Conservation (phyloP, 2,888 invertebrate genomes). For the Polia nebulosa region DNA sequence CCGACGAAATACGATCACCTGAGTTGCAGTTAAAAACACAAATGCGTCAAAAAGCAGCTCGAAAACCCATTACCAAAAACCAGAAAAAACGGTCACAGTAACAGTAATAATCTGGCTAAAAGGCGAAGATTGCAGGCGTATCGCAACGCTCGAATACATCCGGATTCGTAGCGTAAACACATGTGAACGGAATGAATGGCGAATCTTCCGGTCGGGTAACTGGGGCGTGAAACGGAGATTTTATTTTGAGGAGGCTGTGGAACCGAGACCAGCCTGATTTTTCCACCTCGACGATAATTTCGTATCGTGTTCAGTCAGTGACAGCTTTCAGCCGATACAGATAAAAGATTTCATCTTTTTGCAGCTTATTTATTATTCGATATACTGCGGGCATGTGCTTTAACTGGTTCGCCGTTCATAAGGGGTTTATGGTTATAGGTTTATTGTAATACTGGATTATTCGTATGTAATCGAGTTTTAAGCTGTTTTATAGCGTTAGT, state of each 20-base stretch:
- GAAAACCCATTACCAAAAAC: slow-evolving; percentile 28
- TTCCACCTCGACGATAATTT: slow-evolving; percentile 75
- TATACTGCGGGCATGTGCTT: slow-evolving; percentile 28
- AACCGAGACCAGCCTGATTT: slow-evolving; percentile 73
- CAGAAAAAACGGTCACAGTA: slow-evolving; percentile 30
- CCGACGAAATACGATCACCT: background rate
- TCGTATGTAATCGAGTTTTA: slow-evolving; percentile 15
- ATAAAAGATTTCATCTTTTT: slow-evolving; percentile 63
- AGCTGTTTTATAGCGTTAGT: slow-evolving; percentile 22
- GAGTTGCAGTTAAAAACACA: slow-evolving; percentile 5
- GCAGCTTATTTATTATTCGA: slow-evolving; percentile 58
- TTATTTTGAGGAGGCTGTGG: slow-evolving; percentile 77
- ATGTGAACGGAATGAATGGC: slow-evolving; percentile 76
- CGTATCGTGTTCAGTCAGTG: slow-evolving; percentile 54
- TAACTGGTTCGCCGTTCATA: slow-evolving; percentile 32
- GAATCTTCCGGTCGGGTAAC: slow-evolving; percentile 77
- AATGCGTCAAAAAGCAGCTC: slow-evolving; percentile 27
- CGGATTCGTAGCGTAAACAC: slow-evolving; percentile 71
- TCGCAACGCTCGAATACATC: slow-evolving; percentile 57
- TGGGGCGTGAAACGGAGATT: slow-evolving; percentile 82
- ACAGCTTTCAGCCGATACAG: slow-evolving; percentile 58
- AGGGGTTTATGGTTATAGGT: slow-evolving; percentile 21
- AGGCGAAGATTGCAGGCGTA: slow-evolving; percentile 64
- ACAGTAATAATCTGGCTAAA: slow-evolving; percentile 60
- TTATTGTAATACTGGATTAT: slow-evolving; percentile 46